These are phyloP conservation scores for Telmatochromis brachygnathus DNA, from an alignment of 2,113 vertebrate species.

Conservation along the genomic window DNA sequence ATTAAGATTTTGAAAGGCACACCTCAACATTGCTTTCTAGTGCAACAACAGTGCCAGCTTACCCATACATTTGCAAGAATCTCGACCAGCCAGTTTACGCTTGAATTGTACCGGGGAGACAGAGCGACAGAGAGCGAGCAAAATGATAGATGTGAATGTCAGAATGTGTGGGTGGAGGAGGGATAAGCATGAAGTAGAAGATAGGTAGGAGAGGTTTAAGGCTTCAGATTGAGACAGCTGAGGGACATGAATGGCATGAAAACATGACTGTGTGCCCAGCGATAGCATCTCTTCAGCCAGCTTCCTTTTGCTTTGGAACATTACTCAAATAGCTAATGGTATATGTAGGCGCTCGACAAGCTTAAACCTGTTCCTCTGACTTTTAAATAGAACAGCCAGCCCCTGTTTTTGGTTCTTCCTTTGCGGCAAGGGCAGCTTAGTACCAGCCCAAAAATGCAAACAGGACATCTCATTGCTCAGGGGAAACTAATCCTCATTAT, in stretches of 20 bases:
- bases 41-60: background rate
- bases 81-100: constrained; percentile 47
- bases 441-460: constrained; percentile 58
- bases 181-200: constrained; percentile 32
- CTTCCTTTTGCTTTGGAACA: constrained; percentile 66
- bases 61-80: constrained; percentile 46
- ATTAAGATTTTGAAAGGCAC: constrained; percentile 35
- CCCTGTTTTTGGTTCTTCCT: constrained; percentile 45
- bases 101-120: constrained; percentile 31
- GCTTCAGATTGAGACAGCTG: constrained; percentile 22
- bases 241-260: constrained; percentile 40
- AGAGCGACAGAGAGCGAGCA: background rate
- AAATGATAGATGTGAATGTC: background rate
- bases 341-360: constrained; percentile 60
- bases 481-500: constrained; percentile 52
- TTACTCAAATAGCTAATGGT: constrained; percentile 69
- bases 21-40: constrained; percentile 14
- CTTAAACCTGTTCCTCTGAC: constrained; percentile 61
- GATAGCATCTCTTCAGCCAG: constrained; percentile 69
- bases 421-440: background rate
- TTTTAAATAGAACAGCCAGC: constrained; percentile 63
- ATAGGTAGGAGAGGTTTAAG: constrained; percentile 14
- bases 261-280: constrained; percentile 10
- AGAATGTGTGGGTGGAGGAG: constrained; percentile 5
- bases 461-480: constrained; percentile 54